Evolutionary conservation across 1,140 invertebrate species (phyloP).

Genomic region (Carposina sasakii): DNA sequence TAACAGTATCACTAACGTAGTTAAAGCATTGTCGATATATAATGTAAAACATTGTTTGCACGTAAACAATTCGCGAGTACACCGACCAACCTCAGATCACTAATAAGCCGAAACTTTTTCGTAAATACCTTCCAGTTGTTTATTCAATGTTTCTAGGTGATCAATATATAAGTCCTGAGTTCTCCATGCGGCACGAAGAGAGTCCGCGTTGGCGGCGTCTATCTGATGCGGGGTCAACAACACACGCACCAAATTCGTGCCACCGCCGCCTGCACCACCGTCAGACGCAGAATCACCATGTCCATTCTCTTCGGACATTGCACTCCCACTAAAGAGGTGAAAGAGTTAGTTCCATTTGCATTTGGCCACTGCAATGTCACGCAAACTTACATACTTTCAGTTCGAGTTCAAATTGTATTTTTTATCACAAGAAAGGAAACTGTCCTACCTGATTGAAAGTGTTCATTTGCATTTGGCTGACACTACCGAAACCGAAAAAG

Average conservation of each 20-base stretch:
- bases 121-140: conserved; percentile 73
- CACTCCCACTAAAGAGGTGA: conserved; percentile 59
- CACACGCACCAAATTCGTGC: conserved; percentile 56
- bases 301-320: conserved; percentile 67
- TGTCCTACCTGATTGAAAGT: too few species aligned
- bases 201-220: conserved; percentile 57
- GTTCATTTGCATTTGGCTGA: too few species aligned
- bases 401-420: too few species aligned
- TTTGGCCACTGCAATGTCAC: too few species aligned
- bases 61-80: conserved; percentile 19
- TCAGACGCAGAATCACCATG: conserved; percentile 58
- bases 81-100: conserved; percentile 44
- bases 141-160: conserved; percentile 69
- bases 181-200: conserved; percentile 64
- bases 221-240: conserved; percentile 63
- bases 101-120: conserved; percentile 66
- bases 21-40: conserved; percentile 71
- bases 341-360: too few species aligned
- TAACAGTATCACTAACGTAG: conserved; percentile 66
- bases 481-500: too few species aligned
- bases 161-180: conserved; percentile 71
- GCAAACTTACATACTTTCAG: too few species aligned
- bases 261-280: conserved; percentile 44
- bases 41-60: conserved; percentile 41
- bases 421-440: too few species aligned